Conservation (phyloP, 2,113 vertebrate genomes). For the Penelope pileata region DNA sequence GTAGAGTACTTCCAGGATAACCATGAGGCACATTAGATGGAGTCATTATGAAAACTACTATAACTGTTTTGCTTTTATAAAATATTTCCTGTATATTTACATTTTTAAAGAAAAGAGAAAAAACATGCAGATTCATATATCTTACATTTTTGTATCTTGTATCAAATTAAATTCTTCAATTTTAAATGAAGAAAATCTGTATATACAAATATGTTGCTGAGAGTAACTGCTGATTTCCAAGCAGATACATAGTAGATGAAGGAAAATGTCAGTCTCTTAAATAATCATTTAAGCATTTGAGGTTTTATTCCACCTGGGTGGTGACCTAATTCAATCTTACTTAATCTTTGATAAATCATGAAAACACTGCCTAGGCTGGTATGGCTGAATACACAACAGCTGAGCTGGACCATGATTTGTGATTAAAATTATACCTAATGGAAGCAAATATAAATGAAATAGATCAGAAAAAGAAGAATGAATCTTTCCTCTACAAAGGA, state of each 20-base stretch:
- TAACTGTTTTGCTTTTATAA: background rate
- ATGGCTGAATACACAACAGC: background rate
- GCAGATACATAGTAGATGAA: background rate
- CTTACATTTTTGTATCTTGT: background rate
- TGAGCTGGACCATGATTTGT: background rate
- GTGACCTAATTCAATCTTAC: background rate
- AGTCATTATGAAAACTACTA: background rate
- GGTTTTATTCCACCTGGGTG: background rate
- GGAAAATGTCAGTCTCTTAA: background rate
- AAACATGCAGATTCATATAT: background rate
- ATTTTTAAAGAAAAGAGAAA: background rate
- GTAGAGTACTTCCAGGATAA: background rate
- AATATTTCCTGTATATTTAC: background rate
- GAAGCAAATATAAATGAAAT: background rate
- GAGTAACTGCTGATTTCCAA: background rate
- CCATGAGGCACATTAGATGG: background rate
- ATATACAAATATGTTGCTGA: background rate
- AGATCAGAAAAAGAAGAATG: background rate
- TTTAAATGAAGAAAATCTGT: background rate
- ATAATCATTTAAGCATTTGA: background rate
- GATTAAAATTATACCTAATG: background rate
- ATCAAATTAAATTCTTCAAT: background rate
- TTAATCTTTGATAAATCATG: slow-evolving; percentile 29
- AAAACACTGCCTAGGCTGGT: background rate
- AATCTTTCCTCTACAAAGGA: background rate